Percentiles rank a stretch among this genome's conserved stretches.
Conservation (phyloP, 2,113 vertebrate species). For the Erythrocebus patas region DNA sequence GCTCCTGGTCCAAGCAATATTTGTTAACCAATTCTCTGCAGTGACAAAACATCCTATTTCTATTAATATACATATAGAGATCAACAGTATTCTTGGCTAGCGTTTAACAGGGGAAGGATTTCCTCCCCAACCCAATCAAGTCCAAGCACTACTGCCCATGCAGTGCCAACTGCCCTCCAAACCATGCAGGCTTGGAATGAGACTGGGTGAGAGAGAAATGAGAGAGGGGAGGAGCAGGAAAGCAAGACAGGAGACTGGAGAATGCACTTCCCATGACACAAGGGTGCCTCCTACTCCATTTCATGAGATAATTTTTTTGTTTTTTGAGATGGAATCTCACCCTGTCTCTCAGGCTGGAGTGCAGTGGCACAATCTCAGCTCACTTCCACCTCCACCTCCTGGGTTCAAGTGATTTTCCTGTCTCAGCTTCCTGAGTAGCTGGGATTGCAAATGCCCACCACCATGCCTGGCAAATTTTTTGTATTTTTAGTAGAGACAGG, state of each 20-base stretch:
- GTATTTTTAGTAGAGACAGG: too few relatives aligned
- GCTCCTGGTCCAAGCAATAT: neutral
- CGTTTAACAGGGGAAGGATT: neutral
- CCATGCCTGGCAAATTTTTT: too few relatives aligned
- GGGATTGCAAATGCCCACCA: too few relatives aligned
- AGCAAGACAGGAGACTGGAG: neutral
- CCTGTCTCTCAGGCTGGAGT: too few relatives aligned
- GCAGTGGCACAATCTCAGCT: too few relatives aligned
- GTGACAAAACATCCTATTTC: neutral
- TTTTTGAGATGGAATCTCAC: accelerated
- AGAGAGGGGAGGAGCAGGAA: neutral
- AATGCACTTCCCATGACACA: neutral
- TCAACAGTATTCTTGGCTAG: neutral
- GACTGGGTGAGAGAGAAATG: neutral
- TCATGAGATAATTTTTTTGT: neutral
- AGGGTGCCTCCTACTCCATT: neutral
- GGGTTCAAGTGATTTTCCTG: too few relatives aligned
- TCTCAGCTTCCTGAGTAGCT: too few relatives aligned
- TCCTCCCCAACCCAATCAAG: neutral
- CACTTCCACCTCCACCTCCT: too few relatives aligned
- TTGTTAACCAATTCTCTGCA: neutral
- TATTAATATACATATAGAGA: neutral
- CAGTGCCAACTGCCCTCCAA: neutral
- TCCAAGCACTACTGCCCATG: neutral
- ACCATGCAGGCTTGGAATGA: neutral